A percentile compares a stretch with the other conserved stretches of the same genome.
Evolutionary conservation across 2,888 invertebrate genomes (phyloP).

Genomic region (Bursaphelenchus okinawaensis): DNA sequence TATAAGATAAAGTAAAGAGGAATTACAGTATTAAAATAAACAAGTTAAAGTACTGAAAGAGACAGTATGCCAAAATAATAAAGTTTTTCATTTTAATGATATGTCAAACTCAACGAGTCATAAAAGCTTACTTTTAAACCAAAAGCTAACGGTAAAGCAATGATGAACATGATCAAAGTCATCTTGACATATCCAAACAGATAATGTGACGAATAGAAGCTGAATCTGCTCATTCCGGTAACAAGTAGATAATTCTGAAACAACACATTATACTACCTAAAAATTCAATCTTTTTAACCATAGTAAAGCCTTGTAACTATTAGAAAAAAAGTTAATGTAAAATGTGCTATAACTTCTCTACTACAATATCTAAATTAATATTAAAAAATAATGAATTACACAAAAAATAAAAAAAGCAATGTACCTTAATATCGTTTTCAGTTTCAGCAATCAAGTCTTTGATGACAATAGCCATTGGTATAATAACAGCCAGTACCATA

Average conservation of each 20-base stretch:
- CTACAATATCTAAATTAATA: no score
- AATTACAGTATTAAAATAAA: no score
- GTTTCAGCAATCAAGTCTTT: slow-evolving; percentile 5
- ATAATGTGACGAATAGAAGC: slow-evolving; percentile 81
- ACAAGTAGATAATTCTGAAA: slow-evolving; percentile 80
- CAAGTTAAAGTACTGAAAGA: background rate
- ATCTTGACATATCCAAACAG: slow-evolving; percentile 53
- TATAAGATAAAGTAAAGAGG: no score
- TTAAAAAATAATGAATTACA: no score
- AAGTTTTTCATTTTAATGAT: background rate
- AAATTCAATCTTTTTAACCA: no score
- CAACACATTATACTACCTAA: no score
- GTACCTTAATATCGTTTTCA: slow-evolving; percentile 2
- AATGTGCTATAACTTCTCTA: no score
- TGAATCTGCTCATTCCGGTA: slow-evolving; percentile 76
- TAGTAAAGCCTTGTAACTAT: no score
- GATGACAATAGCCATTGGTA: background rate
- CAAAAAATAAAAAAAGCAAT: background rate
- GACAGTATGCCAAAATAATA: background rate
- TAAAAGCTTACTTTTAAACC: background rate
- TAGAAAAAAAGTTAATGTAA: no score
- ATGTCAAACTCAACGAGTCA: no score
- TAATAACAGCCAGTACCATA: background rate
- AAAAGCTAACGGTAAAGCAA: background rate
- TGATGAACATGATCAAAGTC: background rate